Conservation (phyloP, 2,888 invertebrate genomes). For the Luperina nickerlii region DNA sequence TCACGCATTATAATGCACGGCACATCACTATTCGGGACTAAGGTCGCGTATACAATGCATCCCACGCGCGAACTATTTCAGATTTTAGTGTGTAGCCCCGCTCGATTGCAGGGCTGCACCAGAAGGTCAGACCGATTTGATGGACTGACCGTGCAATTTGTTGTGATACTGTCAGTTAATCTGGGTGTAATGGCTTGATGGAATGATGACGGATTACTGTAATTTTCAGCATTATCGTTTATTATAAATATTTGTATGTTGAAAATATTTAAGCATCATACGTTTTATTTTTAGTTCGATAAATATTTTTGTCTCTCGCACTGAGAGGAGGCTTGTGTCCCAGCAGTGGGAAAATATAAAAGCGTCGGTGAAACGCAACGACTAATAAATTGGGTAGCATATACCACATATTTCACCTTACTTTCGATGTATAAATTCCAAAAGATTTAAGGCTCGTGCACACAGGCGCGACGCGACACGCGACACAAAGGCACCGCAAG, state of each 20-base stretch:
- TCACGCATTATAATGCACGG: slow-evolving; percentile 22
- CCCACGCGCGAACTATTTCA: slow-evolving; percentile 82
- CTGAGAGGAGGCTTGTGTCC: neutral
- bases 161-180: slow-evolving; percentile 17
- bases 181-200: neutral
- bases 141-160: slow-evolving; percentile 22
- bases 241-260: neutral
- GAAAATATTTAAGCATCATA: neutral
- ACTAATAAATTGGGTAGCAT: slow-evolving; percentile 26
- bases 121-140: slow-evolving; percentile 44
- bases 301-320: neutral
- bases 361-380: neutral
- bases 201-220: slow-evolving; percentile 17
- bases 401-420: slow-evolving; percentile 34
- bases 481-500: too few species aligned
- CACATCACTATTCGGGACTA: slow-evolving; percentile 65
- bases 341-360: neutral
- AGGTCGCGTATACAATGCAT: slow-evolving; percentile 76
- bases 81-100: slow-evolving; percentile 70
- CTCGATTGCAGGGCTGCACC: slow-evolving; percentile 65
- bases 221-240: neutral
- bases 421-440: slow-evolving; percentile 28
- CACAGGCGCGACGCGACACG: too few species aligned
- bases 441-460: too few species aligned
- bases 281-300: neutral